Evolutionary conservation across 2,888 invertebrate genomes (phyloP).

Genomic region (Dasysyrphus tricinctus): DNA sequence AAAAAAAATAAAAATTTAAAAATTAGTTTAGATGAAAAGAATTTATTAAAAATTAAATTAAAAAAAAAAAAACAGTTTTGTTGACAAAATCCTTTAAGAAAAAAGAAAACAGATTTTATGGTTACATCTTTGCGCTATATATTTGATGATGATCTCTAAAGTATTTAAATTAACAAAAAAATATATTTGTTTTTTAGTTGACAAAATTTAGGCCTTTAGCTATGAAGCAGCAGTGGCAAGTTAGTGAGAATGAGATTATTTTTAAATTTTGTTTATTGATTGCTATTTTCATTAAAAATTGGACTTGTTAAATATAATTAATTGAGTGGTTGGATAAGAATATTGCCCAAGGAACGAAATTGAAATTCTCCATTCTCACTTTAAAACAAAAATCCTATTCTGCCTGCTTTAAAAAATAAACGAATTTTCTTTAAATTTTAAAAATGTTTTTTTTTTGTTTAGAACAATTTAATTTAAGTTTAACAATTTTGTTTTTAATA

Average conservation of each 20-base stretch:
- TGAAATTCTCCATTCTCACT: not conserved
- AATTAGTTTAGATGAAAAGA: conserved; percentile 62
- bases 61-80: conserved; percentile 42
- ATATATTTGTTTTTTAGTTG: conserved; percentile 23
- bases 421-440: conserved; percentile 5
- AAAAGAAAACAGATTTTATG: conserved; percentile 30
- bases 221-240: not conserved
- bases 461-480: conserved; percentile 68
- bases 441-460: conserved; percentile 43
- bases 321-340: too few species aligned
- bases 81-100: conserved; percentile 12
- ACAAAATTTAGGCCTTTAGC: conserved; percentile 5
- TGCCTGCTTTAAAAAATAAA: not conserved
- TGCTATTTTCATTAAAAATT: too few species aligned
- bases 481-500: conserved; percentile 49
- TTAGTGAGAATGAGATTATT: not conserved
- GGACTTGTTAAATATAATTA: too few species aligned
- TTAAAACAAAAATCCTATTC: not conserved
- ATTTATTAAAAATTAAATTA: conserved; percentile 45
- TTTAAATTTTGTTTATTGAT: not conserved
- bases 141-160: conserved; percentile 62
- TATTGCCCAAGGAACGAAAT: too few species aligned
- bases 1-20: conserved; percentile 51
- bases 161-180: conserved; percentile 11
- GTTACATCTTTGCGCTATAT: conserved; percentile 36